Conservation (phyloP, 1,140 invertebrate species). For the Procambarus clarkii region DNA sequence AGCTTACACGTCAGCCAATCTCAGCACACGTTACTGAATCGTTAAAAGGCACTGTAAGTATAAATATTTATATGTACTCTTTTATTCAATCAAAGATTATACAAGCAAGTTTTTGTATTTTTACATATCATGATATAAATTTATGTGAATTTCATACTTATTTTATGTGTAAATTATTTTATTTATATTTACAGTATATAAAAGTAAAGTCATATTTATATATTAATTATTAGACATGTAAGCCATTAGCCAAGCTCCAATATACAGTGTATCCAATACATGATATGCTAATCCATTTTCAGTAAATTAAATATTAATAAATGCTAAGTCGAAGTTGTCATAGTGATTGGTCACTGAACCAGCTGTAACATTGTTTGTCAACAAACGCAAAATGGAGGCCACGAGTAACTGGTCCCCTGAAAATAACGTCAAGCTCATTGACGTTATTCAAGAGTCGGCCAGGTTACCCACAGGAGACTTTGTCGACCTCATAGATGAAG, state of each 20-base stretch:
- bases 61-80: neutral
- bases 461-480: conserved; percentile 19
- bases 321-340: neutral
- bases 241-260: too few relatives aligned
- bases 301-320: too few relatives aligned
- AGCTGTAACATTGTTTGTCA: neutral
- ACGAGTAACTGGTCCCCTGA: conserved; percentile 25
- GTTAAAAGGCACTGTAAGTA: neutral
- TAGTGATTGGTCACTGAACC: neutral
- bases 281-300: too few relatives aligned
- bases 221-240: too few relatives aligned
- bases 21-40: neutral
- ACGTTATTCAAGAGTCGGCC: conserved; percentile 30
- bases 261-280: too few relatives aligned
- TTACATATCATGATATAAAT: too few relatives aligned
- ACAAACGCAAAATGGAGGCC: conserved; percentile 33
- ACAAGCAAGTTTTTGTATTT: too few relatives aligned
- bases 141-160: too few relatives aligned
- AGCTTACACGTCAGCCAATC: neutral
- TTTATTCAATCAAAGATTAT: too few relatives aligned
- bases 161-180: neutral
- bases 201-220: too few relatives aligned
- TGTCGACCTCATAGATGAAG: conserved; percentile 33
- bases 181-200: neutral
- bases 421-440: neutral